A percentile compares a stretch with the other conserved stretches of the same genome.
Evolutionary conservation across 2,113 vertebrate species (phyloP).

Genomic region (Cavia aperea): DNA sequence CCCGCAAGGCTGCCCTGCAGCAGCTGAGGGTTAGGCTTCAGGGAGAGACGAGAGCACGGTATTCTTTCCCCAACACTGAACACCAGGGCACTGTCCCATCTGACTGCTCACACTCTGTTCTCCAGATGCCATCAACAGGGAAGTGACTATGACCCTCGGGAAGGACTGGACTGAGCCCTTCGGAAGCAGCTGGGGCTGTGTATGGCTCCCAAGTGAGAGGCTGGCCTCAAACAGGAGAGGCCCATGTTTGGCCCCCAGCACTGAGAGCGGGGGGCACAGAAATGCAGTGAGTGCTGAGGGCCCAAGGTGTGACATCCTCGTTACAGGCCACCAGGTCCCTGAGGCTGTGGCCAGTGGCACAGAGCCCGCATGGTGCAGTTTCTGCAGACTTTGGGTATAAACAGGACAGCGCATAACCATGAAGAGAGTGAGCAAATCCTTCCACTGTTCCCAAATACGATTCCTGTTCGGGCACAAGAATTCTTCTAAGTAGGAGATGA

Average conservation of each 20-base stretch:
- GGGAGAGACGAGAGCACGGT: neutral
- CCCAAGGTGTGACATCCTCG: neutral
- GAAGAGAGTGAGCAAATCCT: neutral
- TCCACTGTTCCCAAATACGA: neutral
- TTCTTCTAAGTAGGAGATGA: fast-evolving
- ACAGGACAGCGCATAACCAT: neutral
- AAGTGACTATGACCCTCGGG: neutral
- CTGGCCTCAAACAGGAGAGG: neutral
- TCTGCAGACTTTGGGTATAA: neutral
- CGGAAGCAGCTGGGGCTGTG: neutral
- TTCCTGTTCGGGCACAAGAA: too few relatives aligned
- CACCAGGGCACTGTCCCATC: neutral
- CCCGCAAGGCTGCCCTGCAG: neutral
- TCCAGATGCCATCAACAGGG: neutral
- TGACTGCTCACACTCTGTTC: neutral
- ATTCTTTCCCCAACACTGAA: neutral
- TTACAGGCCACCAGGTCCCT: neutral
- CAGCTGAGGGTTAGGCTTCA: neutral
- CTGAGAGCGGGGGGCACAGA: neutral
- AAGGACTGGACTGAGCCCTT: neutral
- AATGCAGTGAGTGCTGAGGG: neutral
- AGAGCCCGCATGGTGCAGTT: neutral
- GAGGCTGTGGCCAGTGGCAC: neutral
- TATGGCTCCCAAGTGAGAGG: neutral
- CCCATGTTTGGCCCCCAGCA: neutral